Conservation (phyloP, 2,797 vertebrate genomes). For the Amniataba percoides region DNA sequence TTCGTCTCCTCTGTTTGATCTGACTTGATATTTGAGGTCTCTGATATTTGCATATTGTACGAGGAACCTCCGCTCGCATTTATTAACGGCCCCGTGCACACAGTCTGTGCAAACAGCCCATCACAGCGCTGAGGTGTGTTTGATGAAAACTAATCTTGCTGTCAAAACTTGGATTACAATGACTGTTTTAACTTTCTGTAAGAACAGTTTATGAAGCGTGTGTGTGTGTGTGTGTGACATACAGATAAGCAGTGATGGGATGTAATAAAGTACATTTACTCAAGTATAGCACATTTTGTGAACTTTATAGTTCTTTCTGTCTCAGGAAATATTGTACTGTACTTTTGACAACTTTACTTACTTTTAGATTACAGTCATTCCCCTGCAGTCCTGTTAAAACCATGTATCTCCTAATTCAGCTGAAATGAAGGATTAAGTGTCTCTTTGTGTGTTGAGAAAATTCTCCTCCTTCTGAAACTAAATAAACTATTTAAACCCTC, state of each 20-base stretch:
- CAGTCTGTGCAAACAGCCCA: constrained; percentile 26
- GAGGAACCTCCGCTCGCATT: neutral
- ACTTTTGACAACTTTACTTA: no score
- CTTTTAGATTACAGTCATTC: no score
- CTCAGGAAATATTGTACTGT: no score
- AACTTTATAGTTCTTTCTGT: no score
- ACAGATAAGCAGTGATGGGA: neutral
- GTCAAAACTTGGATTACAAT: constrained; percentile 10
- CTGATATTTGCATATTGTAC: constrained; percentile 29
- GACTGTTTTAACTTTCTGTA: neutral
- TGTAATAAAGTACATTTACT: no score
- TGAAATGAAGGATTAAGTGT: no score
- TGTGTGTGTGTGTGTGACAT: neutral
- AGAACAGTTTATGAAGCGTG: neutral
- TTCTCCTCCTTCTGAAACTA: no score
- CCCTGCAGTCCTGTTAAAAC: no score
- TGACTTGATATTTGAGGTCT: constrained; percentile 20
- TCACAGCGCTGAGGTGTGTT: constrained; percentile 4
- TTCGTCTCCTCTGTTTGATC: constrained; percentile 30
- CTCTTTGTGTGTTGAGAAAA: no score
- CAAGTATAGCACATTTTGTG: no score
- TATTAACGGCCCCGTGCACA: constrained; percentile 8
- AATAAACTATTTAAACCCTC: no score
- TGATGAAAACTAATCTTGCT: constrained; percentile 28
- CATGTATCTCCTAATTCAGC: no score